phyloP scores from a whole-genome alignment of 2,797 vertebrate genomes.

The Balearica regulorum region DNA sequence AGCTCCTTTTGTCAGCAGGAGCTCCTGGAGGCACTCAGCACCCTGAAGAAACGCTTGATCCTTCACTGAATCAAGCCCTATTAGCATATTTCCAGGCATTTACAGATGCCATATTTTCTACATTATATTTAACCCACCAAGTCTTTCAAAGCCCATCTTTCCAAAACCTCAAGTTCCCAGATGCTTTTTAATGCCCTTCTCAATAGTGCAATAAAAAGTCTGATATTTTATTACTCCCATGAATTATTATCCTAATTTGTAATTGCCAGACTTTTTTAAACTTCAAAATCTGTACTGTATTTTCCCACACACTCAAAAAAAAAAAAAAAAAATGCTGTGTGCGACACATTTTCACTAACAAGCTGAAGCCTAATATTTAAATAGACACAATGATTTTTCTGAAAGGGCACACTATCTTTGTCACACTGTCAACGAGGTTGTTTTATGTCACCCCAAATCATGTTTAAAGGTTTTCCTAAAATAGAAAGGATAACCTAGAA shows the following conservation, averaged over 20 bases:
- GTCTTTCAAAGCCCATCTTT: constrained; percentile 72
- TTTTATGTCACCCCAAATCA: constrained; percentile 46
- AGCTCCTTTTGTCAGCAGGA: background rate
- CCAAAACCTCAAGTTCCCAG: constrained; percentile 71
- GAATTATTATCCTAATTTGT: constrained; percentile 78
- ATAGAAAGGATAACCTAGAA: constrained; percentile 43
- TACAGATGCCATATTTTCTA: constrained; percentile 77
- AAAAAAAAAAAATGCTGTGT: constrained; percentile 19
- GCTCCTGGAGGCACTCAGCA: constrained; percentile 26
- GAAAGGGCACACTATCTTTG: constrained; percentile 19
- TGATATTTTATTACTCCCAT: constrained; percentile 77
- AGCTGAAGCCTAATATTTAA: constrained; percentile 69
- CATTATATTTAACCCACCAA: constrained; percentile 78
- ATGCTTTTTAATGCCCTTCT: constrained; percentile 79
- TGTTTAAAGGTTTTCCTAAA: constrained; percentile 54
- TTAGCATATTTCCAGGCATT: constrained; percentile 66
- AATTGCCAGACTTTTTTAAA: constrained; percentile 73
- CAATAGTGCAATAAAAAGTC: constrained; percentile 78
- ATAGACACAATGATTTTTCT: constrained; percentile 56
- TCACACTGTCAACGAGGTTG: constrained; percentile 34
- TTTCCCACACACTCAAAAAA: constrained; percentile 43
- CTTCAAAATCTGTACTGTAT: constrained; percentile 74
- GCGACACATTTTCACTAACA: constrained; percentile 56
- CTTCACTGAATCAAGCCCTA: constrained; percentile 1
- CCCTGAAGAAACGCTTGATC: background rate